These are phyloP conservation scores for Zygaena filipendulae DNA, from an alignment of 2,888 invertebrate genomes.

Conservation along the genomic window DNA sequence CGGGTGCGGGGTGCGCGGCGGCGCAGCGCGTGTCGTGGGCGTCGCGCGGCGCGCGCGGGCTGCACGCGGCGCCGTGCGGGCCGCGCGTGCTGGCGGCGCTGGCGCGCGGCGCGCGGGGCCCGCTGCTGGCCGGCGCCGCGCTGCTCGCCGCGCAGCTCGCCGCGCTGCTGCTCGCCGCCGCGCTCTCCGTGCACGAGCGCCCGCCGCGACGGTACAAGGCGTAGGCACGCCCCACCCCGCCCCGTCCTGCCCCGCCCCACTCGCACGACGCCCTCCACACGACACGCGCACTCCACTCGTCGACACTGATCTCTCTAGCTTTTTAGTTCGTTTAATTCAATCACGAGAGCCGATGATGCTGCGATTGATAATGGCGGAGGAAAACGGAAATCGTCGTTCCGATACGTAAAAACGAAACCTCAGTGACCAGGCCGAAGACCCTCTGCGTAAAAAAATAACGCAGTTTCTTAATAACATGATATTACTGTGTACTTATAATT, in stretches of 20 bases:
- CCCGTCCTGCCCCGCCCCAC: background rate
- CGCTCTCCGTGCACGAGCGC: slow-evolving; percentile 41
- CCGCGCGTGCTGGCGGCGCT: slow-evolving; percentile 32
- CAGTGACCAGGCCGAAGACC: too few relatives aligned
- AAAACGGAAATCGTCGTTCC: too few relatives aligned
- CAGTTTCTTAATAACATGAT: too few relatives aligned
- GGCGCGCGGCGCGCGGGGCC: slow-evolving; percentile 26
- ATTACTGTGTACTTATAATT: too few relatives aligned
- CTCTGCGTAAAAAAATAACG: too few relatives aligned
- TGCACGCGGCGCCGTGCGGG: slow-evolving; percentile 35
- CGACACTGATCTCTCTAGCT: too few relatives aligned
- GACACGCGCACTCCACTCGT: too few relatives aligned
- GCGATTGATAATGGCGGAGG: too few relatives aligned
- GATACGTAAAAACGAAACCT: too few relatives aligned
- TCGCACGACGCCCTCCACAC: background rate
- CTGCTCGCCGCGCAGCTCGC: slow-evolving; percentile 40
- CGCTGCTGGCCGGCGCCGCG: slow-evolving; percentile 35
- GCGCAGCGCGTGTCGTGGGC: slow-evolving; percentile 33
- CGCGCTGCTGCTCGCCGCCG: slow-evolving; percentile 44
- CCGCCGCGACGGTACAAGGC: slow-evolving; percentile 39
- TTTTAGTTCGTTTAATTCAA: too few relatives aligned
- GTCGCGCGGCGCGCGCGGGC: slow-evolving; percentile 21
- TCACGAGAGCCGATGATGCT: too few relatives aligned
- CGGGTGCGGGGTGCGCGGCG: slow-evolving; percentile 20
- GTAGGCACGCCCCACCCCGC: slow-evolving; percentile 19